Conservation (phyloP, 2,113 vertebrate species). For the Rutilus rutilus region DNA sequence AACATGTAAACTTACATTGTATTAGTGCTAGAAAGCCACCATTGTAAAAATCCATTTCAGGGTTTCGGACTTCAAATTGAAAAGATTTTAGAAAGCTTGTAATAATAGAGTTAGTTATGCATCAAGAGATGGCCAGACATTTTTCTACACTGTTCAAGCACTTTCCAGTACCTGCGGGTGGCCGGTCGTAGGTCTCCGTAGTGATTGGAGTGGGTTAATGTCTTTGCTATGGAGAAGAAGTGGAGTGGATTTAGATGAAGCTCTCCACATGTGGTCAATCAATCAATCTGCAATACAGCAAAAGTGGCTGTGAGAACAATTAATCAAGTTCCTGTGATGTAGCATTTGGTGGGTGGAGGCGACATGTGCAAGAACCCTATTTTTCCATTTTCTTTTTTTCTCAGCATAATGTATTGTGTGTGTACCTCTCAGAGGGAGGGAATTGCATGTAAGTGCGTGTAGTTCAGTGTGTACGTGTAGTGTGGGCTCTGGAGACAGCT, state of each 20-base stretch:
- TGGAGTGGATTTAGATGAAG: slow-evolving; percentile 11
- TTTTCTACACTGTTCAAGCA: background rate
- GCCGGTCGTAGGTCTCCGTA: background rate
- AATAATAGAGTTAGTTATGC: background rate
- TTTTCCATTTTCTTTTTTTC: background rate
- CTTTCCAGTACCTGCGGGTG: background rate
- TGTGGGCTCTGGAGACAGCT: slow-evolving; percentile 8
- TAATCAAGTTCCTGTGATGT: slow-evolving; percentile 47
- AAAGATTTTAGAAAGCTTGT: background rate
- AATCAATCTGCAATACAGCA: slow-evolving; percentile 47
- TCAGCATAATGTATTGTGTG: background rate
- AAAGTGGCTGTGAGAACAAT: slow-evolving; percentile 47
- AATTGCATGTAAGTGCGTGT: background rate
- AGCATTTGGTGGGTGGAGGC: slow-evolving; percentile 25
- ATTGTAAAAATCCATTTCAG: background rate
- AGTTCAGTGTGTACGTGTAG: background rate
- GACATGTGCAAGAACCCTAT: background rate
- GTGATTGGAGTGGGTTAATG: slow-evolving; percentile 20
- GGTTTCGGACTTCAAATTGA: background rate
- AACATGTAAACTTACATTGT: background rate
- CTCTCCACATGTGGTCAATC: slow-evolving; percentile 40
- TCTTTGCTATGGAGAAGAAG: slow-evolving; percentile 17
- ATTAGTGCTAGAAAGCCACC: background rate
- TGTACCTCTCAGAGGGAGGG: slow-evolving; percentile 4
- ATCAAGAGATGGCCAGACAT: background rate